These are phyloP conservation scores for Camponotus fellah DNA, from an alignment of 2,888 invertebrate genomes.

Conservation along the genomic window DNA sequence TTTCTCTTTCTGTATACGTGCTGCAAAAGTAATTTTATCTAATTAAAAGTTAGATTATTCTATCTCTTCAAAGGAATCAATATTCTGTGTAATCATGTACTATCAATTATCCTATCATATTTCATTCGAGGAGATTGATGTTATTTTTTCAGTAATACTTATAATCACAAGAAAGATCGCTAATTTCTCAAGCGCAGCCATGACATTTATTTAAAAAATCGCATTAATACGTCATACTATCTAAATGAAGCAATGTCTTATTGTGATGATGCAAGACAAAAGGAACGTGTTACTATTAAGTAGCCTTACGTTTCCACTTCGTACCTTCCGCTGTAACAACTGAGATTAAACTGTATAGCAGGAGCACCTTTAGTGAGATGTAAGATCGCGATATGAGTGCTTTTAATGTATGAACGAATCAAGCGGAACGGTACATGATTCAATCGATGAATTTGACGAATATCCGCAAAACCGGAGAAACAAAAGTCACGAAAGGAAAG, in stretches of 20 bases:
- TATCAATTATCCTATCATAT: constrained; percentile 34
- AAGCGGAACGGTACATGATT: constrained; percentile 30
- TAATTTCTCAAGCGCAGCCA: constrained; percentile 30
- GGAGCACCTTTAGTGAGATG: neutral
- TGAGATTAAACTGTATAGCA: constrained; percentile 8
- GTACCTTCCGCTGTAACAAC: neutral
- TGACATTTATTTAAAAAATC: constrained; percentile 5
- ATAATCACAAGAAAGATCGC: constrained; percentile 21
- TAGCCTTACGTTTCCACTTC: constrained; percentile 11
- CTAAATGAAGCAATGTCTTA: constrained; percentile 40
- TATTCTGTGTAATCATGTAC: neutral
- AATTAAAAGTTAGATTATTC: constrained; percentile 22
- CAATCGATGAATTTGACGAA: constrained; percentile 24
- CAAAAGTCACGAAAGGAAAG: constrained; percentile 58
- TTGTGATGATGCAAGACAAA: constrained; percentile 31
- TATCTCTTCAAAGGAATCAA: constrained; percentile 22
- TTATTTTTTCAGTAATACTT: neutral
- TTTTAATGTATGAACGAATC: neutral
- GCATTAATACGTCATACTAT: constrained; percentile 18
- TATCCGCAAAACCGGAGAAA: constrained; percentile 25
- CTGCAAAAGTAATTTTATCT: neutral
- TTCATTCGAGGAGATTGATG: constrained; percentile 31
- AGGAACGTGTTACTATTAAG: constrained; percentile 37
- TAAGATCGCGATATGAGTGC: neutral
- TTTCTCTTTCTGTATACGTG: neutral